phyloP scores from a whole-genome alignment of 2,888 invertebrate genomes.

The Plutella xylostella region DNA sequence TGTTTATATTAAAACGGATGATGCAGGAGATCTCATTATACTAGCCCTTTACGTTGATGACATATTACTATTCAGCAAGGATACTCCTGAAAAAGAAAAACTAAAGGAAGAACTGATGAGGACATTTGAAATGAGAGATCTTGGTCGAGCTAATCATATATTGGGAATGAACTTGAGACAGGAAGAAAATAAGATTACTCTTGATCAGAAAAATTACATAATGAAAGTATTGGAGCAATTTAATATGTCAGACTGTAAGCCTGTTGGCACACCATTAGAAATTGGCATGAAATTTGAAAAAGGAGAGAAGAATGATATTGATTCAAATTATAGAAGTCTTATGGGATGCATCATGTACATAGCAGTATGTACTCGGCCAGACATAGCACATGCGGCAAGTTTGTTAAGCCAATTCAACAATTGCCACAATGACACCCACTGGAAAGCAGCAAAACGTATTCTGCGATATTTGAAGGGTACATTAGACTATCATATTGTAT shows the following conservation, averaged over 20 bases:
- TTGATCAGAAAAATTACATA: slow-evolving; percentile 3
- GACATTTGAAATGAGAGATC: slow-evolving; percentile 5
- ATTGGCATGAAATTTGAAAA: slow-evolving; percentile 1
- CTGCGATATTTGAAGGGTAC: slow-evolving; percentile 13
- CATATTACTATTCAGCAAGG: slow-evolving; percentile 1
- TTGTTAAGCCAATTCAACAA: slow-evolving; percentile 13
- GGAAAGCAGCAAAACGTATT: slow-evolving; percentile 12
- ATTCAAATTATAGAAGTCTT: slow-evolving; percentile 3
- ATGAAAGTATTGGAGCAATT: slow-evolving; percentile 5
- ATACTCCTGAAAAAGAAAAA: background rate
- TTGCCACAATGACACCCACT: slow-evolving; percentile 8
- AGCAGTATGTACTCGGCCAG: slow-evolving; percentile 10
- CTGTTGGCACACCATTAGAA: slow-evolving; percentile 4
- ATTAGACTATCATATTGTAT: slow-evolving; percentile 2
- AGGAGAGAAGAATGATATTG: background rate
- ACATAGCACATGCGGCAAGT: slow-evolving; percentile 9
- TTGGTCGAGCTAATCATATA: background rate
- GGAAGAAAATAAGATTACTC: background rate
- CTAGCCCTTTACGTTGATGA: slow-evolving; percentile 9
- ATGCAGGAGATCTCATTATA: background rate
- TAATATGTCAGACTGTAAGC: slow-evolving; percentile 9
- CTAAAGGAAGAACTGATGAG: slow-evolving; percentile 5
- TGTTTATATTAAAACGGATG: slow-evolving; percentile 2
- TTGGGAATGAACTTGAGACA: background rate
- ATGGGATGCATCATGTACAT: slow-evolving; percentile 13